phyloP scores from a whole-genome alignment of 2,797 vertebrate species.

The Pseudomugil tenellus region DNA sequence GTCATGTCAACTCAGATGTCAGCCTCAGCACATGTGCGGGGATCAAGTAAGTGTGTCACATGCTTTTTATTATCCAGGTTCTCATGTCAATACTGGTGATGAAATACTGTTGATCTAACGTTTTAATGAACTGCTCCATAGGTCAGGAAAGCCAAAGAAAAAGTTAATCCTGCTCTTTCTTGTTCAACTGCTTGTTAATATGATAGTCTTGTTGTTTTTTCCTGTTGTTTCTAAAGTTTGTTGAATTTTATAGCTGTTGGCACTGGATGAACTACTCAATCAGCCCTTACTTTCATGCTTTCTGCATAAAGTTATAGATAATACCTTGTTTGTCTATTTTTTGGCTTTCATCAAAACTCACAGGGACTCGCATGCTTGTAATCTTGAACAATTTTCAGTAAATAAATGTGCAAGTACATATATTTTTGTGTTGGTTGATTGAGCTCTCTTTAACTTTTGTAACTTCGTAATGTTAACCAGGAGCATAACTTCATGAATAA shows the following conservation, averaged over 20 bases:
- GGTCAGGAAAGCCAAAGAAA: neutral
- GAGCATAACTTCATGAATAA: neutral
- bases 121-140: neutral
- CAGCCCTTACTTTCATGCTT: neutral
- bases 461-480: neutral
- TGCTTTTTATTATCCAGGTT: neutral
- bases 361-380: neutral
- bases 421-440: neutral
- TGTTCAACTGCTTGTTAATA: neutral
- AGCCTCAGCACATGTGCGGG: conserved; percentile 83
- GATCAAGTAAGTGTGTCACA: conserved; percentile 77
- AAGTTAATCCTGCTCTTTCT: neutral
- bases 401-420: neutral
- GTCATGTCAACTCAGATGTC: conserved; percentile 75
- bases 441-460: neutral
- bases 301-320: neutral
- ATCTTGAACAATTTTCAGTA: neutral
- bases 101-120: conserved; percentile 1
- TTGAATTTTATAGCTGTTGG: neutral
- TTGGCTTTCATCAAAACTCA: neutral
- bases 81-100: conserved; percentile 9
- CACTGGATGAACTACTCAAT: neutral
- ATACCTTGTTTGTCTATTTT: neutral
- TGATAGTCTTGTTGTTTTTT: neutral
- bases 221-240: conserved; percentile 12